Evolutionary conservation across 2,888 invertebrate genomes (phyloP), one percentile per base, ranked within the genome.

Genomic region (Andrena haemorrhoa): DNA sequence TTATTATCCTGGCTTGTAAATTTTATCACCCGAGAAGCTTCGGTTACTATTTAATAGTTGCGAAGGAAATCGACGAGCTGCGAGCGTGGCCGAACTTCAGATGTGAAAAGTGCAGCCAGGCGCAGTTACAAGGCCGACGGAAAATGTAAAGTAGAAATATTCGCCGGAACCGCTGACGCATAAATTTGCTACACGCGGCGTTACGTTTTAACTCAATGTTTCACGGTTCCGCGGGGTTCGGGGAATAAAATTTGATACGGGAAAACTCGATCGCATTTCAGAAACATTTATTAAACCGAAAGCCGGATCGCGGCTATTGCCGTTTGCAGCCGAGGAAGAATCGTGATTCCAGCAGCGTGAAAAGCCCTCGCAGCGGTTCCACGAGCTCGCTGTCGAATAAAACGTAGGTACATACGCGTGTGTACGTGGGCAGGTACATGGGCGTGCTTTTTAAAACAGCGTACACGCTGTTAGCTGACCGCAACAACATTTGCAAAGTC

Each of bases 401-500:
- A 63, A 47, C 20, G 26, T 53, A 29, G 41, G 26, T 20, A 53
- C 58, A 75, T 66, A 60, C 58, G 5, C 16, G 16, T 29, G 63
- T 0, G 35, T 1, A 0, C 12, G 63, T 35, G 1, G 20, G n/a
- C 12, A 0, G 12, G 8, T 31, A 33, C 33, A 23, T 12, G 16
- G 20, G 20, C 8, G 5, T 41, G 41, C 16, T 56, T 73, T 73
- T 73, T 65, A 33, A 65, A 65, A 23, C 73, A 33, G 58, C 77
- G 33, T 56, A 51, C 4, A 20, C 58, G 33, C 51, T 66, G 81
- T 82, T 79, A 68, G 74, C 41, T 56, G 70, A 41, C 79, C 84
- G 76, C 74, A 75, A 82, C 77, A 85, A 85, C 82, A 72, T 82
- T 84, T 76, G 66, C 47, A 64, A 76, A 75, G 61, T 79, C 63